Conservation (phyloP, 2,113 vertebrate genomes). For the Siniperca knerii region DNA sequence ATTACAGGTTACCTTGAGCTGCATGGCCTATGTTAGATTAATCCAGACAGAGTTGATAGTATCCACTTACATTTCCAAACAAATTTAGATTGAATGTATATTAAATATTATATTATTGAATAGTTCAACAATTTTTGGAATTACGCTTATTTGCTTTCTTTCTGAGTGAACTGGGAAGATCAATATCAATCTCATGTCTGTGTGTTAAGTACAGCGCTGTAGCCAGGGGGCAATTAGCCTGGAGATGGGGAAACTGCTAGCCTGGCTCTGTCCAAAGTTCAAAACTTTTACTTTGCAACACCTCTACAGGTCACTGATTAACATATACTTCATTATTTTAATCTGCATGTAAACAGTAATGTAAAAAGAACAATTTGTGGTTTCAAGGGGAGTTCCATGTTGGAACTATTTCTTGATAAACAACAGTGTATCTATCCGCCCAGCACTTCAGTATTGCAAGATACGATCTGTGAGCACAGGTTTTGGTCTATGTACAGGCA, state of each 20-base stretch:
- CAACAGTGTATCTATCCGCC: too few relatives aligned
- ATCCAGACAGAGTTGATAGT: background rate
- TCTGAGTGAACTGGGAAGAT: background rate
- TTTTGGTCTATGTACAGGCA: too few relatives aligned
- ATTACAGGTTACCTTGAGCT: background rate
- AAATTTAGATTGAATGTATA: too few relatives aligned
- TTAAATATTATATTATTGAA: background rate
- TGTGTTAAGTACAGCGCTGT: background rate
- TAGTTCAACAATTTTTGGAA: background rate
- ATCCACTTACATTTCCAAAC: too few relatives aligned
- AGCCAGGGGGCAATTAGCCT: background rate
- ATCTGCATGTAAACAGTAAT: background rate
- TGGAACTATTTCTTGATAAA: too few relatives aligned
- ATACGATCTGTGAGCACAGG: too few relatives aligned
- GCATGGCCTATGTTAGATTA: background rate
- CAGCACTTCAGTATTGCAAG: too few relatives aligned
- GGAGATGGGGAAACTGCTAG: background rate
- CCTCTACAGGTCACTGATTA: background rate
- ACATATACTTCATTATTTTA: background rate
- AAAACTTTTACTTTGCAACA: background rate
- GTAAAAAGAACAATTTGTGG: too few relatives aligned
- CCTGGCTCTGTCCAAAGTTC: background rate
- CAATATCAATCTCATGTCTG: background rate
- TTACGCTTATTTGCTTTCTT: background rate
- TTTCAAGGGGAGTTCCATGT: too few relatives aligned